Evolutionary conservation across 2,888 invertebrate species (phyloP).

Genomic region (Aspidapion aeneum): DNA sequence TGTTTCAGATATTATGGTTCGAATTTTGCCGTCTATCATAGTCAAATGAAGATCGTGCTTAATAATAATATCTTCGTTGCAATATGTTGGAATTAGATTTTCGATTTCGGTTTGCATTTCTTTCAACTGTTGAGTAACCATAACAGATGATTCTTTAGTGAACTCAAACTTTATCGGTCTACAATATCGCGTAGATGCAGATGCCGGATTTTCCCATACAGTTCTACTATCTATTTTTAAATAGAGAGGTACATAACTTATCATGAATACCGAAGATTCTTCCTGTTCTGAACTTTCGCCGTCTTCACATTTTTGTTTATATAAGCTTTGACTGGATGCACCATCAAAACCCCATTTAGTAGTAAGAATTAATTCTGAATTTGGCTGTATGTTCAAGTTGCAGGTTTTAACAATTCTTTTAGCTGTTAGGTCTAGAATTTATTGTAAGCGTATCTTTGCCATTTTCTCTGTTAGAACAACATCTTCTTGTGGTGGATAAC

Average conservation of each 20-base stretch:
- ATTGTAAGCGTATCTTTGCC: neutral
- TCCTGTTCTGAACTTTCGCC: neutral
- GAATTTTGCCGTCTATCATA: slow-evolving; percentile 9
- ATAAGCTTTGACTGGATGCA: neutral
- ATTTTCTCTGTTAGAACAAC: neutral
- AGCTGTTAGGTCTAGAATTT: slow-evolving; percentile 1
- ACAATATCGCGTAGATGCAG: slow-evolving; percentile 1
- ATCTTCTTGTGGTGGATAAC: neutral
- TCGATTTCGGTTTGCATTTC: slow-evolving; percentile 1
- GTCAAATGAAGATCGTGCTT: slow-evolving; percentile 5
- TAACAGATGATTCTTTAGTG: neutral
- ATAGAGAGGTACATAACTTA: neutral
- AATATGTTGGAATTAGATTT: neutral
- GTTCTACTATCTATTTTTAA: slow-evolving; percentile 26
- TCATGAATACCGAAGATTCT: neutral
- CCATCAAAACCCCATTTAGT: slow-evolving; percentile 20
- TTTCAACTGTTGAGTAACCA: neutral
- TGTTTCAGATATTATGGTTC: slow-evolving; percentile 8
- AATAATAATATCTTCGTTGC: neutral
- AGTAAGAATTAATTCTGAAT: neutral
- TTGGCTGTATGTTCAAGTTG: neutral
- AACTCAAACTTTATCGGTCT: slow-evolving; percentile 7
- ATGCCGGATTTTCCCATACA: neutral
- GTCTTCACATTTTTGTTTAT: neutral
- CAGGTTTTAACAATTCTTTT: neutral